phyloP scores from a whole-genome alignment of 2,113 vertebrate species.

The Sclerurus mexicanus region DNA sequence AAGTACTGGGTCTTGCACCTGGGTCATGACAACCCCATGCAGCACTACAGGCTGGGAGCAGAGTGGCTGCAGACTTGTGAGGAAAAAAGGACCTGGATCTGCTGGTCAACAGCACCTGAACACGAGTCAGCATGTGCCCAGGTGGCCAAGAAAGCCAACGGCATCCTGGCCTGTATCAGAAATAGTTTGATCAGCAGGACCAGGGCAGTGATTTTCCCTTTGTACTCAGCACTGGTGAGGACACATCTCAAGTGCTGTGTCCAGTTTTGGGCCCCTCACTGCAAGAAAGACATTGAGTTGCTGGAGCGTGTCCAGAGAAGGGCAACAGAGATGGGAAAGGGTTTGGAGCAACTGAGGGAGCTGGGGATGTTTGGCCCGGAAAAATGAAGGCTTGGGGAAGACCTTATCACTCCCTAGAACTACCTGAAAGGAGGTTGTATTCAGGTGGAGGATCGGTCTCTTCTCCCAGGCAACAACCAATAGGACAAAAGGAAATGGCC shows the following conservation, averaged over 20 bases:
- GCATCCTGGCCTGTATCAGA: not conserved
- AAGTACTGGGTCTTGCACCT: not conserved
- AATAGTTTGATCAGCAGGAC: not conserved
- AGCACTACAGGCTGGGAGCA: not conserved
- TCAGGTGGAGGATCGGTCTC: not conserved
- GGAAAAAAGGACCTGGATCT: not conserved
- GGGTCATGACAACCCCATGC: not conserved
- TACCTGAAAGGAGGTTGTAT: not conserved
- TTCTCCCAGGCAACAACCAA: not conserved
- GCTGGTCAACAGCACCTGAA: not conserved
- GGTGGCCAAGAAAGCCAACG: not conserved
- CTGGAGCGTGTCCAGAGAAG: not conserved
- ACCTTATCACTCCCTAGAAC: not conserved
- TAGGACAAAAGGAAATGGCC: not conserved
- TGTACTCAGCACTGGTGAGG: not conserved
- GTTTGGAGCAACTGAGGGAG: not conserved
- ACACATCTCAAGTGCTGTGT: not conserved
- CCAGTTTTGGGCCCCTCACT: not conserved
- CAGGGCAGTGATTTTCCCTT: not conserved
- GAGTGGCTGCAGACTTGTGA: not conserved
- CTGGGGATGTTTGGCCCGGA: not conserved
- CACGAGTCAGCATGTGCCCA: not conserved
- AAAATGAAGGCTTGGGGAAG: not conserved
- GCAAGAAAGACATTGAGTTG: not conserved
- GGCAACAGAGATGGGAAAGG: not conserved